Base-by-base conservation (phyloP, 2,888 invertebrate species). In the Salticus scenicus region DNA sequence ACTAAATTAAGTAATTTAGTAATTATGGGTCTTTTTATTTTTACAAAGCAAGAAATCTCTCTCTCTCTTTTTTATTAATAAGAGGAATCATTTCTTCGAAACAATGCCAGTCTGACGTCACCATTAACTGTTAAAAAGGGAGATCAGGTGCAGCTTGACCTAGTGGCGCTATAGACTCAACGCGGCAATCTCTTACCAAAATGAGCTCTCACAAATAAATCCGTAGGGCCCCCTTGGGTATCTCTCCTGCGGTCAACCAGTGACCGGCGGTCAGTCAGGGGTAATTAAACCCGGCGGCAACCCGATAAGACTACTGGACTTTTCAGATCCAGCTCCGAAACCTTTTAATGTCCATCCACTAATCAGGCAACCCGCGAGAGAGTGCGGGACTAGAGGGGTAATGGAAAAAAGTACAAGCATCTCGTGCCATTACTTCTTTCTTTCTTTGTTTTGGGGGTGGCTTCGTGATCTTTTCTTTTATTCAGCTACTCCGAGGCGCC, bases 191-290 rank as follows among this genome's bases (percentile, higher is more conserved):
- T 76, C 76, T 76, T 83, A 64, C 76, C 57, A 24, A 24, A 67
- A 37, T 64, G 66, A 70, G 63, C 64, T 75, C 70, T 37, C 37
- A 71, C 72, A 77, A 84, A 84, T 77, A 77, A 84, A 84, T 72
- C 77, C 83, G 77, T 73, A 77, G 41, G 67, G 83, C 41, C 72
- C 83, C 83, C 83, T 31, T 47, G 71, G 76, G 82, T 30, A 20
- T 72, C 77, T 51, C 77, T 51, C 67, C 66, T 77, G 83, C 67
- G 83, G 83, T 84, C 73, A 66, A 73, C 83, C 83, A 37, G 72
- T 84, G 83, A 84, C 83, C 83, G 72, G 77, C 77, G 83, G 83
- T 77, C 83, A 84, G 83, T 84, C 83, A 77, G 73, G 83, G 83
- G 67, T 84, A 84, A 84, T 84, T 84, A 84, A 84, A 77, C 77